phyloP scores from a whole-genome alignment of 2,797 vertebrate genomes.

The Eulemur albifrons region DNA sequence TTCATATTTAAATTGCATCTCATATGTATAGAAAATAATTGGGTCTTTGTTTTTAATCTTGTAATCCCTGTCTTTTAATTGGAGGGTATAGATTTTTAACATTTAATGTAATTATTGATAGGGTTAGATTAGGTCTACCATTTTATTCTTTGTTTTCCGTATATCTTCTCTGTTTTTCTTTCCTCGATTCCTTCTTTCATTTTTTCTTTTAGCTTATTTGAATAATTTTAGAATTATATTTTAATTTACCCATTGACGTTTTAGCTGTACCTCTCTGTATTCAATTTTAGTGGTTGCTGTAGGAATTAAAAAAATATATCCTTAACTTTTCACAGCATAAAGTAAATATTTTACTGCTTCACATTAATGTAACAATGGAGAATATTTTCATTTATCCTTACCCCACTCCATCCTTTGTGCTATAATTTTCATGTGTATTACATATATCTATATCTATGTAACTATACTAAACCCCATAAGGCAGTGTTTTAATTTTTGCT shows the following conservation, averaged over 20 bases:
- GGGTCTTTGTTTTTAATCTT: not conserved
- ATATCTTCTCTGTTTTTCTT: not conserved
- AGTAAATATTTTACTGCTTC: not conserved
- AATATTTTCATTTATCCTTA: not conserved
- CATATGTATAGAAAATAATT: not conserved
- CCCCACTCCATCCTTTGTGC: not conserved
- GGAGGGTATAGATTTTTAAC: not conserved
- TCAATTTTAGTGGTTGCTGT: not conserved
- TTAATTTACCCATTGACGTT: not conserved
- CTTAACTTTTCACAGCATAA: not conserved
- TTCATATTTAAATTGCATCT: not conserved
- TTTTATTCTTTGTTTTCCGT: not conserved
- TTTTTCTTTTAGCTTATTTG: not conserved
- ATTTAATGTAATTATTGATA: not conserved
- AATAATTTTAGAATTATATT: conserved; percentile 12
- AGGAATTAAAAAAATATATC: not conserved
- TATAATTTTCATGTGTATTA: not conserved
- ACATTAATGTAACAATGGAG: not conserved
- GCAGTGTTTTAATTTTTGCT: not conserved
- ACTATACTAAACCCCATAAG: not conserved
- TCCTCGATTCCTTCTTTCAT: not conserved
- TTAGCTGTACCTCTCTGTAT: not conserved
- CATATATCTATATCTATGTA: not conserved
- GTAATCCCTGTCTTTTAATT: not conserved
- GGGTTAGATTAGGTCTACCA: not conserved